phyloP scores from a whole-genome alignment of 2,797 vertebrate species.

The Mormyrops attenuatus region DNA sequence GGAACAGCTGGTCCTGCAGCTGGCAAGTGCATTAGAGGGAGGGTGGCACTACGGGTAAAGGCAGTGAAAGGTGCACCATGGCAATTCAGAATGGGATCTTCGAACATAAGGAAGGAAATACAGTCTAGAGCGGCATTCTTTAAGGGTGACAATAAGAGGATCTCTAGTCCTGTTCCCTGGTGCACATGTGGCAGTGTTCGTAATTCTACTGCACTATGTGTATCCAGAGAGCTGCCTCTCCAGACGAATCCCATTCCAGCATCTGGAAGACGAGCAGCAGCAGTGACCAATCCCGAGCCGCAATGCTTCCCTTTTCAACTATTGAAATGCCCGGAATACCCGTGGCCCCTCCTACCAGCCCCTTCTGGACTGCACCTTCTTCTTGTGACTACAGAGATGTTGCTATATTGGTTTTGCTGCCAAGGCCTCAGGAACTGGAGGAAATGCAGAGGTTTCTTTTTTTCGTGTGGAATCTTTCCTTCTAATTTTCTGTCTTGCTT shows the following conservation, averaged over 20 bases:
- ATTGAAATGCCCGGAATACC: background rate
- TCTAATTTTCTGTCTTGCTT: background rate
- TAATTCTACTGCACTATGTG: constrained; percentile 27
- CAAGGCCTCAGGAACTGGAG: background rate
- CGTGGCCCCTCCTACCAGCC: background rate
- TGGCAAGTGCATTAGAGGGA: background rate
- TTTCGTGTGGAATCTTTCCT: background rate
- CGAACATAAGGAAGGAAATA: background rate
- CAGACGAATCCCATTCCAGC: constrained; percentile 26
- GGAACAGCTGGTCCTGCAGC: background rate
- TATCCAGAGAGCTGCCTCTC: constrained; percentile 7
- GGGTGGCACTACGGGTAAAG: background rate
- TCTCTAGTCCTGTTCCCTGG: constrained; percentile 23
- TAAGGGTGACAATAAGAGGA: background rate
- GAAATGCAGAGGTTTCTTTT: background rate
- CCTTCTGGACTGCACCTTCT: background rate
- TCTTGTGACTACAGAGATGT: background rate
- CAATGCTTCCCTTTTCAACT: background rate
- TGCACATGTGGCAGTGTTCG: constrained; percentile 31
- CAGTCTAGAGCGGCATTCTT: background rate
- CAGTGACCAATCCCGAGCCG: background rate
- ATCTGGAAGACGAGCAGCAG: background rate
- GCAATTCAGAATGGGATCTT: background rate
- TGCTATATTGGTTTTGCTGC: background rate
- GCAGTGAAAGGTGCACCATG: background rate